Evolutionary conservation across 2,797 vertebrate species (phyloP).

Genomic region (Manis pentadactyla): DNA sequence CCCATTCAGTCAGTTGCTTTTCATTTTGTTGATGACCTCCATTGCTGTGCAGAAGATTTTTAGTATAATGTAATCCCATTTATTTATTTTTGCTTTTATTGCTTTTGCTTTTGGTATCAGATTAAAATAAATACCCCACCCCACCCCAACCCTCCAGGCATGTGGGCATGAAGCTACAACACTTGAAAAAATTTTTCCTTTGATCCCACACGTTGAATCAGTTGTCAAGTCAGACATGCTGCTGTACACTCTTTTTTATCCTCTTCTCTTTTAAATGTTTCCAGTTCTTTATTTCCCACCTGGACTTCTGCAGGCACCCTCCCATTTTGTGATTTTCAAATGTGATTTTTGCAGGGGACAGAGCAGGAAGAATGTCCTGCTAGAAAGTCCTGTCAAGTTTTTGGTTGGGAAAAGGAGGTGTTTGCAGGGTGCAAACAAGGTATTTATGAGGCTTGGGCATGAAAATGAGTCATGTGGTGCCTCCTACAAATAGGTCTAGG

Average conservation of each 20-base stretch:
- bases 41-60: neutral
- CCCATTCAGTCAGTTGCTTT: neutral
- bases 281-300: neutral
- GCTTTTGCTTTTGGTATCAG: neutral
- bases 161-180: neutral
- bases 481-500: neutral
- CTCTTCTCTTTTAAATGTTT: neutral
- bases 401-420: neutral
- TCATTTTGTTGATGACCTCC: neutral
- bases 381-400: neutral
- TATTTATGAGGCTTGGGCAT: neutral
- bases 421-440: neutral
- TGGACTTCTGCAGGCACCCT: neutral
- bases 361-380: rapidly evolving
- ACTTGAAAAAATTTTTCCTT: neutral
- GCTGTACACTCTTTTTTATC: neutral
- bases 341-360: neutral
- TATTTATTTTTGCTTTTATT: neutral
- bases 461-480: rapidly evolving
- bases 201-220: neutral
- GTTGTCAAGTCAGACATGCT: neutral
- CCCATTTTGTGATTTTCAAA: neutral
- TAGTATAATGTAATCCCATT: neutral
- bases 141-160: neutral
- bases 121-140: neutral